phyloP scores from a whole-genome alignment of 2,797 vertebrate species.

The Austrolebias charrua region DNA sequence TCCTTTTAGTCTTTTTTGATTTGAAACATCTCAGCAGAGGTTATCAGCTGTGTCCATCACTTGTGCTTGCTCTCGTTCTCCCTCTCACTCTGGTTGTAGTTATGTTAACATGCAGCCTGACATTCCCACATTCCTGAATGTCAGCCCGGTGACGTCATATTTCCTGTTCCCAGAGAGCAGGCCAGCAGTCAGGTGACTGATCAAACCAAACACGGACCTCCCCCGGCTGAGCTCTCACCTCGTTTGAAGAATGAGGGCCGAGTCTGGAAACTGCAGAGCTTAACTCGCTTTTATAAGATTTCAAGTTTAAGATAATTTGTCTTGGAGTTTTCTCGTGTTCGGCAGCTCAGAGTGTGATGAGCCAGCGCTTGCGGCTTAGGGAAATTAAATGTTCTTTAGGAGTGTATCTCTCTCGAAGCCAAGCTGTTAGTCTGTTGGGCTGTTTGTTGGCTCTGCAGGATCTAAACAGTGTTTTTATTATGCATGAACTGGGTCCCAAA shows the following conservation, averaged over 20 bases:
- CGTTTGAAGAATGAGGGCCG: conserved; percentile 22
- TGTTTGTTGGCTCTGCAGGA: conserved; percentile 51
- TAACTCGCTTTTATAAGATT: conserved; percentile 43
- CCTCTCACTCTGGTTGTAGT: conserved; percentile 42
- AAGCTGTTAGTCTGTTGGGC: conserved; percentile 45
- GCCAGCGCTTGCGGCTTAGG: conserved; percentile 49
- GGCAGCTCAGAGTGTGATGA: conserved; percentile 52
- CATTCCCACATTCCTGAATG: conserved; percentile 79
- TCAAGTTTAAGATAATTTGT: conserved; percentile 51
- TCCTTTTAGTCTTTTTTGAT: conserved; percentile 10
- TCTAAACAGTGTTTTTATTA: conserved; percentile 51
- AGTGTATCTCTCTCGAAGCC: conserved; percentile 48
- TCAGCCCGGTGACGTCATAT: conserved; percentile 77
- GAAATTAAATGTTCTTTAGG: conserved; percentile 67
- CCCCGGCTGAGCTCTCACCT: conserved; percentile 20
- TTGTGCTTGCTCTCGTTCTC: conserved; percentile 28
- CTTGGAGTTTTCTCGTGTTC: conserved; percentile 23
- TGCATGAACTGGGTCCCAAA: conserved; percentile 48
- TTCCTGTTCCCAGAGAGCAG: conserved; percentile 72
- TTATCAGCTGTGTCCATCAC: conserved; percentile 33
- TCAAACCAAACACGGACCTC: conserved; percentile 47
- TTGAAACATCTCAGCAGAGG: conserved; percentile 28
- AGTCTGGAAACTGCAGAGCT: conserved; percentile 37
- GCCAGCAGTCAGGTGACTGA: conserved; percentile 70
- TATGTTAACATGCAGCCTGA: conserved; percentile 61